Evolutionary conservation across 2,113 vertebrate genomes (phyloP).

Genomic region (Tachysurus fulvidraco): DNA sequence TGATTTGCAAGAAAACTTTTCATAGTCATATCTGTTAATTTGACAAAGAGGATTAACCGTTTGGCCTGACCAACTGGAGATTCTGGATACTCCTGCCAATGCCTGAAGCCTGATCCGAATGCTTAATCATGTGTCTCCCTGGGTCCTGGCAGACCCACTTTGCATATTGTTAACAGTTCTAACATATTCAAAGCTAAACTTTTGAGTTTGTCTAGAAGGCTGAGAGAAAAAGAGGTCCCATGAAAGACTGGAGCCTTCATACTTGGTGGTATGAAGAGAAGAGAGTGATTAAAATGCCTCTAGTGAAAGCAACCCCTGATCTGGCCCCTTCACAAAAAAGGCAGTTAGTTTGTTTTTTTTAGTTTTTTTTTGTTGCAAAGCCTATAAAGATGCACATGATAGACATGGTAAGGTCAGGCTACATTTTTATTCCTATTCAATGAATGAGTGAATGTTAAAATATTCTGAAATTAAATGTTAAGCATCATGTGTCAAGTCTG

Average conservation of each 20-base stretch:
- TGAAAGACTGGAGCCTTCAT: slow-evolving; percentile 68
- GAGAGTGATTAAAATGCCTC: slow-evolving; percentile 51
- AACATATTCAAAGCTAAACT: slow-evolving; percentile 67
- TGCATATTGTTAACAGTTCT: slow-evolving; percentile 75
- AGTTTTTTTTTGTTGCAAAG: slow-evolving; percentile 7
- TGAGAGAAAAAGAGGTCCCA: slow-evolving; percentile 38
- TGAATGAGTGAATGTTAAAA: neutral
- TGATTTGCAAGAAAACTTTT: neutral
- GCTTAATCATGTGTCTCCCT: slow-evolving; percentile 71
- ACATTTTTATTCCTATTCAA: neutral
- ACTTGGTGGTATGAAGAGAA: slow-evolving; percentile 66
- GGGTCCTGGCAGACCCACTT: slow-evolving; percentile 60
- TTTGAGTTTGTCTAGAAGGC: slow-evolving; percentile 68
- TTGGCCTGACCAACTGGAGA: slow-evolving; percentile 66
- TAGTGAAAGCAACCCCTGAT: slow-evolving; percentile 40
- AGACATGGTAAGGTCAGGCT: neutral
- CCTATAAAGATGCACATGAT: slow-evolving; percentile 7
- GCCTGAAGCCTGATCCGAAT: slow-evolving; percentile 73
- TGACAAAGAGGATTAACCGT: slow-evolving; percentile 80
- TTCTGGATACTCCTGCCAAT: slow-evolving; percentile 62
- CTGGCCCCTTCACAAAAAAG: slow-evolving; percentile 31
- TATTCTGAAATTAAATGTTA: neutral
- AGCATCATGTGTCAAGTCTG: neutral
- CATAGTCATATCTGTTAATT: slow-evolving; percentile 73
- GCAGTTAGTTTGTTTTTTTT: slow-evolving; percentile 8